Base-by-base conservation (phyloP, 2,888 invertebrate species). In the Campaea margaritaria region DNA sequence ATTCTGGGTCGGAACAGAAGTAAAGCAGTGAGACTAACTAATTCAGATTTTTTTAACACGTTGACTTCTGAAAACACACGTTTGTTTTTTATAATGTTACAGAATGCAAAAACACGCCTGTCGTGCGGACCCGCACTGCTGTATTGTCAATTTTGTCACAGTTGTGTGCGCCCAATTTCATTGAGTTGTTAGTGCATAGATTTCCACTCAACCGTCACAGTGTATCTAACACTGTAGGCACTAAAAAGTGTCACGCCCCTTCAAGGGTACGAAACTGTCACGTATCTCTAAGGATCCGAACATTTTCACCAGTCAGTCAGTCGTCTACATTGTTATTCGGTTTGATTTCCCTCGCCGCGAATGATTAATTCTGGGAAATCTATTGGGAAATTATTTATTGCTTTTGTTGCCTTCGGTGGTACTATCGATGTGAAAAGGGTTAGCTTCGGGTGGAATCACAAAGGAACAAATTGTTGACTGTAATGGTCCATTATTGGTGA, bases 311-410 rank as follows among this genome's bases (percentile, higher is more conserved):
- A 53, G 45, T 34, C 21, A 14, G 21, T 14, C 0, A n/a, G 13
- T 21, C 10, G 15, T 31, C 15, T 46, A 16, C 28, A 38, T 43
- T 55, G 55, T 60, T 66, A 62, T 69, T 51, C 63, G 36, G 53
- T 42, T 60, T 74, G 75, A 78, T 79, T 79, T 78, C 79, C 79
- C 79, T 27, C 27, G 74, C 58, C 67, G 67, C 70, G 47, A 68
- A 70, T 74, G 73, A 73, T 78, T 75, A 75, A 75, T 74, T 68
- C 67, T 61, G 58, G 46, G 62, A 64, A 59, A 58, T 63, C 76
- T 69, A 64, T 68, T 61, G 78, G 78, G 78, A 78, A 70, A 73
- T 73, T 73, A 68, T 70, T 72, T 72, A 67, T 65, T 56, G 51
- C 55, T 13, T 55, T 43, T 42, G 60, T 46, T 47, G 46, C 45